Evolutionary conservation across 2,113 vertebrate genomes (phyloP).

Genomic region (Tylochromis polylepis): DNA sequence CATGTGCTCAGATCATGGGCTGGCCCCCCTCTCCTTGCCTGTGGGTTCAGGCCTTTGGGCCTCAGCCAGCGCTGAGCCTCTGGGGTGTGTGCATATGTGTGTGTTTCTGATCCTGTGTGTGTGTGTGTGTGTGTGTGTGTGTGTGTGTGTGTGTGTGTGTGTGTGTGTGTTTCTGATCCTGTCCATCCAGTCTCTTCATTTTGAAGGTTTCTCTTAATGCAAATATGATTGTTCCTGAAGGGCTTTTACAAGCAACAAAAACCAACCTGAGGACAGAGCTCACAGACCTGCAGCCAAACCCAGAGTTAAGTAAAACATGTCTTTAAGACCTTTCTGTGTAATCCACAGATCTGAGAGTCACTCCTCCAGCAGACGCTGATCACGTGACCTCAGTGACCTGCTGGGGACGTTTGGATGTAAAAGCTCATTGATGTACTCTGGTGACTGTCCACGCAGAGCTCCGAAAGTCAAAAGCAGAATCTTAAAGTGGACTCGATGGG

Average conservation of each 20-base stretch:
- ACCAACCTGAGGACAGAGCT: not conserved
- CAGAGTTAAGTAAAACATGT: not conserved
- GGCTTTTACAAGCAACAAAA: not conserved
- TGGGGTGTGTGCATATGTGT: not conserved
- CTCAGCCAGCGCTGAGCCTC: conserved; percentile 20
- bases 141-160: not conserved
- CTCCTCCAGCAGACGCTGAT: not conserved
- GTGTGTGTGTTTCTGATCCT: not conserved
- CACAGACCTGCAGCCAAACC: not conserved
- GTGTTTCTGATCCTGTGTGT: not conserved
- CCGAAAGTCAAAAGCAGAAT: not conserved
- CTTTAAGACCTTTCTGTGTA: not conserved
- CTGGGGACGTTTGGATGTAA: not conserved
- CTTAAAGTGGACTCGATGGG: not conserved
- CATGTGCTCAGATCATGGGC: conserved; percentile 52
- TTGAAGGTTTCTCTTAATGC: not conserved
- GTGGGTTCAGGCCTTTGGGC: conserved; percentile 43
- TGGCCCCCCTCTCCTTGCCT: conserved; percentile 11
- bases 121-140: not conserved
- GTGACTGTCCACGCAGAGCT: not conserved
- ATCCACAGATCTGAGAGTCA: not conserved
- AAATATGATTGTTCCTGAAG: not conserved
- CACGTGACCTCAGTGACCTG: not conserved
- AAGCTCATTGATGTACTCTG: not conserved
- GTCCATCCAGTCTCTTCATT: not conserved